These are phyloP conservation scores for Patiria miniata DNA, from an alignment of 35 echinoderm and acorn worm species.

Conservation along the genomic window DNA sequence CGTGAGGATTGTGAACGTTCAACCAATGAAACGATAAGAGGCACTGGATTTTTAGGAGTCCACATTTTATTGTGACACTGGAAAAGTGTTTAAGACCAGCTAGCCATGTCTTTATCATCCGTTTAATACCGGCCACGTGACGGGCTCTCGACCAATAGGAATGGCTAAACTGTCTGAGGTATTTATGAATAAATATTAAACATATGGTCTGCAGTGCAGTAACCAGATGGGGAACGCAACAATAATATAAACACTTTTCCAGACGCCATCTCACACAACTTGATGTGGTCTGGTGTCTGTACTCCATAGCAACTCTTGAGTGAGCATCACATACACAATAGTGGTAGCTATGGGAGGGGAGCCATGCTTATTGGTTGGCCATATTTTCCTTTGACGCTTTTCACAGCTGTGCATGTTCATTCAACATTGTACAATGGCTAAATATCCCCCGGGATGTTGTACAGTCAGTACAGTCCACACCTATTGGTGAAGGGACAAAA, in stretches of 20 bases:
- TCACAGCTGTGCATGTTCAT: conserved; percentile 16
- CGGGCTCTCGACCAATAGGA: too few relatives aligned
- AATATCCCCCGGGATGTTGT: not conserved
- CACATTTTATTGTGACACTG: too few relatives aligned
- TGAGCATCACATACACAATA: too few relatives aligned
- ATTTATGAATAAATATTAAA: conserved; percentile 23
- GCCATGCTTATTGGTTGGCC: not conserved
- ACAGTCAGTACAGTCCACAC: not conserved
- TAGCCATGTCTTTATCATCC: too few relatives aligned
- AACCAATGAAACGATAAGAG: too few relatives aligned
- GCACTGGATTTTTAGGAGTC: too few relatives aligned
- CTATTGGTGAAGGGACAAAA: not conserved
- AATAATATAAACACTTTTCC: not conserved
- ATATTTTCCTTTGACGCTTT: not conserved
- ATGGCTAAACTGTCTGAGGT: too few relatives aligned
- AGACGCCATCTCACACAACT: not conserved
- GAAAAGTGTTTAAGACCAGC: too few relatives aligned
- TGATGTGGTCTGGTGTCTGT: not conserved
- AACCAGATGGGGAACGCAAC: not conserved
- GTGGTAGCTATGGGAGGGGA: too few relatives aligned
- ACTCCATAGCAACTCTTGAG: too few relatives aligned
- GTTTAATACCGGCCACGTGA: too few relatives aligned
- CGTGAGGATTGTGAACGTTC: too few relatives aligned
- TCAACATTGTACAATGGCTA: not conserved
- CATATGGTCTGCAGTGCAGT: not conserved